Conservation (phyloP, 1,140 invertebrate species). For the Drosophila watanabei region DNA sequence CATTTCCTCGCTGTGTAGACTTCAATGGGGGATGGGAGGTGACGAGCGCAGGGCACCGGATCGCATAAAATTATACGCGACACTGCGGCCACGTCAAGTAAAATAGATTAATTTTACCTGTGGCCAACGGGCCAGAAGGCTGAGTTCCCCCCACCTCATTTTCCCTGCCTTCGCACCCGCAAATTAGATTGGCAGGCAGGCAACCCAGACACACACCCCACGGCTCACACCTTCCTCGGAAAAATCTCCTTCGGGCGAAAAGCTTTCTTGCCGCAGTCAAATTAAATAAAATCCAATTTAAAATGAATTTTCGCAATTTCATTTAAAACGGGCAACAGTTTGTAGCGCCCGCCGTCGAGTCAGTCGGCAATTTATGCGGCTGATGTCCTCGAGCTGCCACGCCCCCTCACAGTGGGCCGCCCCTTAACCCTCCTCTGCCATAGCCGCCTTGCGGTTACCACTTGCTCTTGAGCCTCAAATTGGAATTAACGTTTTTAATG, state of each 20-base stretch:
- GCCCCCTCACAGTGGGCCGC: not conserved
- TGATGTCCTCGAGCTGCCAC: constrained; percentile 29
- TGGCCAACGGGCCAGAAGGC: constrained; percentile 70
- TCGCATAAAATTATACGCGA: constrained; percentile 80
- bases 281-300: constrained; percentile 85
- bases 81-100: constrained; percentile 79
- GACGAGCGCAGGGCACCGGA: constrained; percentile 31
- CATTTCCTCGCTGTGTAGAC: constrained; percentile 4
- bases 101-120: constrained; percentile 84
- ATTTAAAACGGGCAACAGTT: constrained; percentile 70
- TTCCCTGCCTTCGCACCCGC: constrained; percentile 24
- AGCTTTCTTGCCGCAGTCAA: constrained; percentile 79
- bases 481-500: constrained; percentile 84
- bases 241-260: constrained; percentile 57
- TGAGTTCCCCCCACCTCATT: constrained; percentile 23
- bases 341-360: constrained; percentile 27
- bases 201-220: constrained; percentile 34
- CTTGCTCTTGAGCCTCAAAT: constrained; percentile 68
- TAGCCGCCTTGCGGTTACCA: constrained; percentile 27
- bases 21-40: not conserved
- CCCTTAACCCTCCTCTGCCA: constrained; percentile 4
- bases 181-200: constrained; percentile 77
- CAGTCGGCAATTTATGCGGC: constrained; percentile 54
- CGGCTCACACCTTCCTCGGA: constrained; percentile 20
- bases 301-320: constrained; percentile 85